These are phyloP conservation scores for Choristoneura fumiferana DNA, from an alignment of 1,140 invertebrate genomes.

Conservation along the genomic window DNA sequence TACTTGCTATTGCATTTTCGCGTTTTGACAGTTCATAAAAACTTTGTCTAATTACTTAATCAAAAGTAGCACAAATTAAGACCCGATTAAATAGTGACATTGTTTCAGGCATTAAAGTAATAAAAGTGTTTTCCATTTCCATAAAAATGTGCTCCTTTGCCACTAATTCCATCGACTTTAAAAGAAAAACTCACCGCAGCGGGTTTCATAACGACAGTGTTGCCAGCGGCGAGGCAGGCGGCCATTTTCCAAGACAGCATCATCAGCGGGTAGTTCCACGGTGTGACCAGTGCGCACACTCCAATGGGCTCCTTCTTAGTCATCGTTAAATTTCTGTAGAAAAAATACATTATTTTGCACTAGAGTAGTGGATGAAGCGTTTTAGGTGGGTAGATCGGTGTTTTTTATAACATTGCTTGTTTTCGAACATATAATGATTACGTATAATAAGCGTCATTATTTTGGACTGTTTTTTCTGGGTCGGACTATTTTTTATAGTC, in stretches of 20 bases:
- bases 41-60: no score
- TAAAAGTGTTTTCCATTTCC: no score
- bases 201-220: constrained; percentile 95
- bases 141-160: no score
- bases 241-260: constrained; percentile 99
- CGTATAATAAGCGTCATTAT: neutral
- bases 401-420: neutral
- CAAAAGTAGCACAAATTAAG: no score
- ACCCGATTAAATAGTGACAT: no score
- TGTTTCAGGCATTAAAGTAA: no score
- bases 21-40: no score
- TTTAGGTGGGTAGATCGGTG: no score
- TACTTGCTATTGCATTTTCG: no score
- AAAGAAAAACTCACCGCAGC: constrained; percentile 82
- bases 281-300: constrained; percentile 96
- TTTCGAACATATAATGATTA: constrained; percentile 7
- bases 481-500: no score
- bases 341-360: constrained; percentile 10
- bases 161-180: neutral
- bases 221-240: constrained; percentile 96
- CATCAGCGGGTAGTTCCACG: constrained; percentile 98
- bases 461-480: neutral
- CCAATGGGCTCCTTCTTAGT: constrained; percentile 94
- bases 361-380: no score
- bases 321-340: constrained; percentile 85